phyloP scores from a whole-genome alignment of 2,797 vertebrate species.

The Catostomus latipinnis region DNA sequence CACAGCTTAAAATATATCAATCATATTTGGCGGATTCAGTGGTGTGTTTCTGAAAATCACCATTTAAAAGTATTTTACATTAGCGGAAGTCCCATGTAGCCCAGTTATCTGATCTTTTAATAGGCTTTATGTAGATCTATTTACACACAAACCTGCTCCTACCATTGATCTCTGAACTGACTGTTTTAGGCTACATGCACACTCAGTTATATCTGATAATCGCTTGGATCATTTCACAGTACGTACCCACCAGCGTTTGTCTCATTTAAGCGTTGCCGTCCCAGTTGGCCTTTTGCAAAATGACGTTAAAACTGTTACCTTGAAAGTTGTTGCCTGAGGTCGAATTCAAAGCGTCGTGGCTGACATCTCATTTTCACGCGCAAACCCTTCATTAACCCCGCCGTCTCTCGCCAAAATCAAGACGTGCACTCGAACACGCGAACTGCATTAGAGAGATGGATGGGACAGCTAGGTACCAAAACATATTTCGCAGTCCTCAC shows the following conservation, averaged over 20 bases:
- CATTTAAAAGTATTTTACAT: conserved; percentile 4
- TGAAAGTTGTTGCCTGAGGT: conserved; percentile 22
- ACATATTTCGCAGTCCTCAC: neutral
- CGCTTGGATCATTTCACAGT: conserved; percentile 4
- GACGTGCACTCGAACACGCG: conserved; percentile 38
- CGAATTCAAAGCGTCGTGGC: conserved; percentile 51
- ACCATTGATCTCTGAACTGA: conserved; percentile 16
- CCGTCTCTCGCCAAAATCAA: conserved; percentile 42
- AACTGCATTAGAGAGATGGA: neutral
- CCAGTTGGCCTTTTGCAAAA: conserved; percentile 33
- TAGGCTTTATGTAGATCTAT: conserved; percentile 22
- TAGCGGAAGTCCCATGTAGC: conserved; percentile 13
- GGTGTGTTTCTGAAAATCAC: conserved; percentile 12
- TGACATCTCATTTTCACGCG: conserved; percentile 66
- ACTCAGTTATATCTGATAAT: conserved; percentile 33
- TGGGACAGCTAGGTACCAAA: neutral
- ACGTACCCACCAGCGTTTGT: neutral
- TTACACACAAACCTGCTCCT: conserved; percentile 17
- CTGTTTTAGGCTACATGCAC: conserved; percentile 8
- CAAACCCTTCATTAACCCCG: conserved; percentile 70
- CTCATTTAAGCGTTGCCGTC: conserved; percentile 41
- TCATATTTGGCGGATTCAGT: conserved; percentile 4
- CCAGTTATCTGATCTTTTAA: conserved; percentile 7
- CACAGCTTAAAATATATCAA: conserved; percentile 4
- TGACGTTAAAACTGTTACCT: neutral